Base-by-base conservation (phyloP, 2,113 vertebrate species). In the Percopsis transmontana region DNA sequence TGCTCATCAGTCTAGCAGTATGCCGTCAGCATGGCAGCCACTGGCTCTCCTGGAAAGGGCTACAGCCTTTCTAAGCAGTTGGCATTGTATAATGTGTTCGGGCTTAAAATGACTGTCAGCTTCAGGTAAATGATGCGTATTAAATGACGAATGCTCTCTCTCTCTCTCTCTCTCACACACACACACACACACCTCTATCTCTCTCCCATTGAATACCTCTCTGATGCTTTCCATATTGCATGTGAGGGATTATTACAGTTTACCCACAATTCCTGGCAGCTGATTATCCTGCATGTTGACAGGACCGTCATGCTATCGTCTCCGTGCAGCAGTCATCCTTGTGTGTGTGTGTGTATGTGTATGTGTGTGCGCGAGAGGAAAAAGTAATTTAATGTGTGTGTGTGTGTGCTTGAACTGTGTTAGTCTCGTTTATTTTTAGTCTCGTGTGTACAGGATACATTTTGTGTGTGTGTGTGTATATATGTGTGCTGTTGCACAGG, bases 211-310 rank as follows among this genome's bases (percentile, higher is more conserved):
- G 89, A 89, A 88, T 91, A 91, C 88, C 82, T 88, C 87, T 86
- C 79, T 83, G 86, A 89, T 85, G 86, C 82, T 90, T 90, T 89
- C 85, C 88, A 85, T 91, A 89, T 91, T 89, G 81, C 82, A 85
- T 88, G 81, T 45, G 18, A 89, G 70, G 88, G 89, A 91, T 91
- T 91, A 91, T 91, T 88, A 89, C 83, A 88, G 86, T 41, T 90
- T 91, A 91, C 88, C 88, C 88, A 91, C 86, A 91, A 91, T 89
- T 86, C 89, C 89, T 81, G 81, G 89, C 85, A 87, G 86, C 87
- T 88, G 89, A 89, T 91, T 88, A 91, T 89, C 86, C 88, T 76
- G 72, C 74, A 70, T 89, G 89, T 88, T 87, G 88, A 88, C 86
- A 88, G 89, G 86, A 85, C 82, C 86, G 85, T 85, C 83, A 75